Evolutionary conservation across 2,797 vertebrate species (phyloP), one percentile per base, ranked within the genome.

Genomic region (Nyctibius grandis): DNA sequence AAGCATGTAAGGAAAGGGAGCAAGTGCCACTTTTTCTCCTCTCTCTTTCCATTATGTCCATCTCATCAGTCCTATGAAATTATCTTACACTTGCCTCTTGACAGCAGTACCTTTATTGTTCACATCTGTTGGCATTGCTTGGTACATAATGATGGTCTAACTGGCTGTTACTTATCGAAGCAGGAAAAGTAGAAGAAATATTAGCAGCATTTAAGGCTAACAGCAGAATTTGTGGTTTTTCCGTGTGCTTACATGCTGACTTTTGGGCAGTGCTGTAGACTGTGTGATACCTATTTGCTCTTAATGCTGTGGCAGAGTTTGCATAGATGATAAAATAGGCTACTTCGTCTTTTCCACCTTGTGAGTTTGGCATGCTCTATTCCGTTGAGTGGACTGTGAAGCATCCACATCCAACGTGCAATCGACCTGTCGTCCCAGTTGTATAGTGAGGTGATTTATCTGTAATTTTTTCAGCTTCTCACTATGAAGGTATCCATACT

Each of bases 71-170:
- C 34, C n/a, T 76, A 2, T 45, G 17, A 78, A 81, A 53, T 45
- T 44, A 29, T 47, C 48, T 89, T 65, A 65, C 40, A 44, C 17
- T 11, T 69, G n/a, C 14, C 25, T 82, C 26, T 72, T 88, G 64
- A 48, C 48, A n/a, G 61, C n/a, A 45, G 12, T 69, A 48, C 34
- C 26, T 80, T 82, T 83, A 4, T 54, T 56, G 12, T 78, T 94
- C 31, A 7, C 1, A 0, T 74, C 17, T 54, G 15, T 87, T 74
- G 21, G 23, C 0, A 0, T 89, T 51, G 31, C 33, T 56, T 56
- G 12, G 38, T 84, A 64, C 5, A 0, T 53, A 38, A 48, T 74
- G 76, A 11, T 42, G 18, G 33, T 74, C 28, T 83, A 60, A 53
- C 20, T 34, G 42, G 15, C 56, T 83, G 36, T 91, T 82, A 31